phyloP scores from a whole-genome alignment of 2,888 invertebrate genomes.

The Amorpha juglandis region DNA sequence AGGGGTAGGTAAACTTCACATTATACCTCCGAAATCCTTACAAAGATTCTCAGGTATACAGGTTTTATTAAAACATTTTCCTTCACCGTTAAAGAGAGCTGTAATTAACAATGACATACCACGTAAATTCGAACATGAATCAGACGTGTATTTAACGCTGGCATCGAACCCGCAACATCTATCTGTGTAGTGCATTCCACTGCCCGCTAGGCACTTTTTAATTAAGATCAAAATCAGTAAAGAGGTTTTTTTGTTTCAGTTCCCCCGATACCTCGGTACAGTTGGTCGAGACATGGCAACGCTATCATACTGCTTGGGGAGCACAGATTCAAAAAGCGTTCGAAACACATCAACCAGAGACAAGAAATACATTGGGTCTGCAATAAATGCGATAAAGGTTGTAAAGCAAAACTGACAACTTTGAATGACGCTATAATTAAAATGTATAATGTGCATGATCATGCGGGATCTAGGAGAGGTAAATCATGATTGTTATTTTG shows the following conservation, averaged over 20 bases:
- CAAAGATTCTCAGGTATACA: too few relatives aligned
- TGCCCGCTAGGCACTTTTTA: too few relatives aligned
- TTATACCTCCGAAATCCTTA: too few relatives aligned
- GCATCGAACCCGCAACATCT: too few relatives aligned
- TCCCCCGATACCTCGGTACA: conserved; percentile 61
- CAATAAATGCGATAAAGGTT: conserved; percentile 75
- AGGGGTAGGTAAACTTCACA: too few relatives aligned
- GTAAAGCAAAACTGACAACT: conserved; percentile 73
- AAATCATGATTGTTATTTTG: conserved; percentile 16
- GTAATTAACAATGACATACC: too few relatives aligned
- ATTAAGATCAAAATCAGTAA: conserved; percentile 8
- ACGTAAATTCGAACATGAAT: too few relatives aligned
- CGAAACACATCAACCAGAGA: conserved; percentile 66
- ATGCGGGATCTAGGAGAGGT: conserved; percentile 54
- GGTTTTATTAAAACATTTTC: too few relatives aligned
- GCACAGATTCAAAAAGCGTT: conserved; percentile 75
- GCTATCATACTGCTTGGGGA: conserved; percentile 75
- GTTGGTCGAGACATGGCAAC: conserved; percentile 76
- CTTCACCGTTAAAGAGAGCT: too few relatives aligned
- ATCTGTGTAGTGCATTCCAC: neutral
- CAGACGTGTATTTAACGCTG: too few relatives aligned
- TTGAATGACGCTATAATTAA: conserved; percentile 71
- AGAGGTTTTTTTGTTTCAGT: conserved; percentile 43
- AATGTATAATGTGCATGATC: conserved; percentile 70
- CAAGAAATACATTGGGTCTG: conserved; percentile 78